phyloP scores from a whole-genome alignment of 2,797 vertebrate genomes.

The Cynopterus sphinx region DNA sequence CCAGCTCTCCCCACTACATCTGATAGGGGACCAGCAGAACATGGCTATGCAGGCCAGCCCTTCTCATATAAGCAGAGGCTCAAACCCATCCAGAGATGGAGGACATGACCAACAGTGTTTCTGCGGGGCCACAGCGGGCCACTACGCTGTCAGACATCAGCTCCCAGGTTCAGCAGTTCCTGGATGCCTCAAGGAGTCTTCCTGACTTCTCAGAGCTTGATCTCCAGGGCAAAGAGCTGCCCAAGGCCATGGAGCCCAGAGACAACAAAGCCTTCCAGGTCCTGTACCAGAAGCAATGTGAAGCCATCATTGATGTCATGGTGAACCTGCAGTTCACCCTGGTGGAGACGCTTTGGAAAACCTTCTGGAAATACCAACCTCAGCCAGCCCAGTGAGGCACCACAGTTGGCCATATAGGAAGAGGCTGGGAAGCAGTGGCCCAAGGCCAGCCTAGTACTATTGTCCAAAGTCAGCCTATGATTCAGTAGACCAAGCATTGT shows the following conservation, averaged over 20 bases:
- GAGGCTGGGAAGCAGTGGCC: conserved; percentile 95
- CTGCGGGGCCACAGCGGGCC: conserved; percentile 86
- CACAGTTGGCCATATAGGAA: conserved; percentile 88
- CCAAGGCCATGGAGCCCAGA: conserved; percentile 89
- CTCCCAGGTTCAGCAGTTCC: conserved; percentile 94
- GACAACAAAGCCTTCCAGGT: conserved; percentile 92
- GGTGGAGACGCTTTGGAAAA: conserved; percentile 96
- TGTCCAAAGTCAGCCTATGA: conserved; percentile 93
- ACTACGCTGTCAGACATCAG: conserved; percentile 91
- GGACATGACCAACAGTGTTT: conserved; percentile 91
- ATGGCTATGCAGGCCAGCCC: conserved; percentile 95
- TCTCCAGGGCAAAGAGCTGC: conserved; percentile 87
- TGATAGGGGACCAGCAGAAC: conserved; percentile 96
- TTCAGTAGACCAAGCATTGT: conserved; percentile 92
- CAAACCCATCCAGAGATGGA: conserved; percentile 92
- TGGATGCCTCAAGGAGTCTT: conserved; percentile 91
- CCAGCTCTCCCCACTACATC: conserved; percentile 91
- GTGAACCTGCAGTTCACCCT: conserved; percentile 95
- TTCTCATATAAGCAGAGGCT: conserved; percentile 95
- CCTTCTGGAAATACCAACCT: conserved; percentile 94
- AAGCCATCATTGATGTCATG: conserved; percentile 96
- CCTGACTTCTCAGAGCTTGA: conserved; percentile 92
- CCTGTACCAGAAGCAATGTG: conserved; percentile 95
- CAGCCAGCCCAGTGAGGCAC: conserved; percentile 87
- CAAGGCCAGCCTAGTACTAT: conserved; percentile 90